Base-by-base conservation (phyloP, 1,140 invertebrate species). In the Zaprionus tsacasi region DNA sequence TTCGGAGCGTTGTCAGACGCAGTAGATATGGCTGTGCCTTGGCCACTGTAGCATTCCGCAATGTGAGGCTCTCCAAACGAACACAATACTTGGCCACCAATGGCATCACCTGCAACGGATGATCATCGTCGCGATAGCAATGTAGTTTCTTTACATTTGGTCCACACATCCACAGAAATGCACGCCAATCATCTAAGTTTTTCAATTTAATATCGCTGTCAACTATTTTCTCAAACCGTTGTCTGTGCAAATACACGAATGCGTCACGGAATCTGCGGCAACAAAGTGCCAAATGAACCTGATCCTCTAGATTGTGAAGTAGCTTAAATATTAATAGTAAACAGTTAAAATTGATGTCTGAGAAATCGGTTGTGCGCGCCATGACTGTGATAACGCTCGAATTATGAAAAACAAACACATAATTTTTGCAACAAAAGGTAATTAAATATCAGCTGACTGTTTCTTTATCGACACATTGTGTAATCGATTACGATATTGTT, bases 131-230 rank as follows among this genome's bases (percentile, higher is more conserved):
- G 7, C 73, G 82, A 17, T 83, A 70, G 30, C 81, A 88, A 5
- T 75, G 50, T 11, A 88, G 15, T 8, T 38, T 52, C 11, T 76
- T 69, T 2, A 88, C 76, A 45, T 77, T 82, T 11, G 54, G 43
- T 12, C 83, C 83, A 27, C 80, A 83, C 13, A 88, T 70, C 83
- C 83, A 88, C 1, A 88, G 13, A 48, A 88, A 89, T 10, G 80
- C 79, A 50, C 79, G 85, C 83, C 85, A 88, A 21, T 83, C 85
- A 25, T 88, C 83, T 5, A 83, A 50, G 43, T 54, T 83, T 6
- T 66, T 68, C 0, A 88, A 36, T 30, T 75, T 89, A 1, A 76
- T 78, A 2, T 88, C 77, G 25, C 57, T 78, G 55, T 88, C 83
- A 13, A 78, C 58, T 3, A 88, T 69, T 35, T 78, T 65, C 8